phyloP scores from a whole-genome alignment of 1,140 invertebrate species.

The Drosophila simulans region DNA sequence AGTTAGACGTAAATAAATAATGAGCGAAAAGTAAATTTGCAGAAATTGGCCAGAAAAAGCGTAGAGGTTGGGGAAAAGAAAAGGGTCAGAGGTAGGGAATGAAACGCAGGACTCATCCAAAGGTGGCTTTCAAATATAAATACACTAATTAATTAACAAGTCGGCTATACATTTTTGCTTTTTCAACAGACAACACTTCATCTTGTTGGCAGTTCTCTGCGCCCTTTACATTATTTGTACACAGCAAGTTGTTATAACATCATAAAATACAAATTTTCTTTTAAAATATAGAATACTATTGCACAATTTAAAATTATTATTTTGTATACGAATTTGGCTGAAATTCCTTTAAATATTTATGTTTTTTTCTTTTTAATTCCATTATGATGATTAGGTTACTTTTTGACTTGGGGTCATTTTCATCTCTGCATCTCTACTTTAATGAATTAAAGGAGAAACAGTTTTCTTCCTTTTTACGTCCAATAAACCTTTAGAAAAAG shows the following conservation, averaged over 20 bases:
- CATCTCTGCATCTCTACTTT: no score
- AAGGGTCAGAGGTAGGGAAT: not conserved
- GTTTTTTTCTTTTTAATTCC: no score
- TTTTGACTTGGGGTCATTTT: no score
- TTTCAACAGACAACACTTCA: conserved; percentile 32
- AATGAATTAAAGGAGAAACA: not conserved
- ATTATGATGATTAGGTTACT: no score
- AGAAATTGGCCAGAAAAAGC: conserved; percentile 21
- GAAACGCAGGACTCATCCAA: conserved; percentile 12
- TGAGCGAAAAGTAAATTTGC: conserved; percentile 58
- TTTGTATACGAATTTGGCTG: no score
- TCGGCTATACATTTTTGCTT: conserved; percentile 44
- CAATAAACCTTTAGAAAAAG: not conserved
- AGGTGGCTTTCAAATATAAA: conserved; percentile 39
- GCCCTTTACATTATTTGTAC: conserved; percentile 14
- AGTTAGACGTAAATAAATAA: conserved; percentile 69
- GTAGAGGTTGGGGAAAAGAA: conserved; percentile 3
- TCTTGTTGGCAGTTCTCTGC: conserved; percentile 14
- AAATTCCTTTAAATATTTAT: no score
- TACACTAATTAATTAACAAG: conserved; percentile 67
- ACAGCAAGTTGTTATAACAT: not conserved
- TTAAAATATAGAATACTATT: no score
- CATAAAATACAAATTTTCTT: no score
- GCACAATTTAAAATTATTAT: no score
- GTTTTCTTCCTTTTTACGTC: not conserved